Base-by-base conservation (phyloP, 2,113 vertebrate genomes). In the Cricetomys ansorgei region DNA sequence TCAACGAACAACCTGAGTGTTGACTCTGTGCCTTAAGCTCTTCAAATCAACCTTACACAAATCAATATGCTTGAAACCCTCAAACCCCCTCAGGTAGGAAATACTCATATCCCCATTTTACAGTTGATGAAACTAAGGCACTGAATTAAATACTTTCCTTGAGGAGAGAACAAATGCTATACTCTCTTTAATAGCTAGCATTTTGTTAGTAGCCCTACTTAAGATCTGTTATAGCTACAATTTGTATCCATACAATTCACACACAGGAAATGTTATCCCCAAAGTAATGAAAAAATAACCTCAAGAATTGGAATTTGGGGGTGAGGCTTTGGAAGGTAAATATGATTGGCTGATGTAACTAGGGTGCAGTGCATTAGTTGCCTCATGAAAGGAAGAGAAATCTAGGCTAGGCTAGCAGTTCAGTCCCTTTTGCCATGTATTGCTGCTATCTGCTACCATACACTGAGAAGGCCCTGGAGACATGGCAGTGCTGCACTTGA, bases 121-220 rank as follows among this genome's bases (percentile, higher is more conserved):
- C 7, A 94, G 34, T n/a, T 86, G 37, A 80, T 64, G 34, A 94
- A 94, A 89, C 67, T 79, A 83, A 95, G 76, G 69, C 64, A 95
- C 50, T 12, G 9, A 45, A 73, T 50, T 34, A 91, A 80, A 80
- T 43, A 40, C 64, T 55, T 62, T 48, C 34, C 57, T n/a, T 48
- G 21, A 29, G 34, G 40, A 93, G 29, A 79, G 7, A 67, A 79
- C 8, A 43, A 57, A 79, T 59, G 43, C 69, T n/a, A 81, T 1
- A 72, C 11, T 34, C 11, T 72, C 25, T 79, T 77, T 34, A 79
- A 55, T 67, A 53, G 48, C 12, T 85, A 75, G 45, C 48, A 37
- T 87, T 57, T 69, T 13, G n/a, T 45, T 69, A 57, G 72, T 72
- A 62, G 4, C 70, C 72, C 23, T 3, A 29, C 64, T 45, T 45